Evolutionary conservation across 2,113 vertebrate species (phyloP).

Genomic region (Pygoscelis adeliae): DNA sequence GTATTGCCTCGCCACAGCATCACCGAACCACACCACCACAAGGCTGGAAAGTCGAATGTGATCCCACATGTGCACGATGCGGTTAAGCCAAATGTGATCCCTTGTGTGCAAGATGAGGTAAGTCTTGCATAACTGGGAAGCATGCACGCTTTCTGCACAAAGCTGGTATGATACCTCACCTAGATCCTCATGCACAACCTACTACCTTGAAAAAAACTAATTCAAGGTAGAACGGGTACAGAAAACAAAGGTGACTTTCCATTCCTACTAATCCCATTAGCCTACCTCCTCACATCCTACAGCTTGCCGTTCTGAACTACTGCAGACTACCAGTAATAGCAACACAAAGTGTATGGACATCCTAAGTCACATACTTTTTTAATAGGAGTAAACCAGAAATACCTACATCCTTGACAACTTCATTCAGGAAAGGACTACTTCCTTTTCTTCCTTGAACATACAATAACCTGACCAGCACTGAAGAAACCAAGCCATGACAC

Average conservation of each 20-base stretch:
- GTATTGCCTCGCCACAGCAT: background rate
- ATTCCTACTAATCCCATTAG: background rate
- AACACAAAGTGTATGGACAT: rapidly evolving
- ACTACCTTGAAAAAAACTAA: background rate
- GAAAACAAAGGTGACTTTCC: too few species aligned
- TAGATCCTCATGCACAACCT: background rate
- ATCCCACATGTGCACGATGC: background rate
- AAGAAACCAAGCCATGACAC: background rate
- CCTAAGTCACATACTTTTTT: too few species aligned
- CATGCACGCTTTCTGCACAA: background rate
- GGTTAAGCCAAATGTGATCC: background rate
- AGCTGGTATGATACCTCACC: background rate
- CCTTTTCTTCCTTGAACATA: background rate
- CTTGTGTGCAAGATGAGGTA: background rate
- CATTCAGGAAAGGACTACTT: background rate
- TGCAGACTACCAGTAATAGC: background rate
- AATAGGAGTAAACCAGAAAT: background rate
- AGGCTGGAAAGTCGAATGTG: background rate
- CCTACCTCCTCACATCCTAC: background rate
- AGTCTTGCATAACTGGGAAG: background rate
- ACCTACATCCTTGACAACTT: background rate
- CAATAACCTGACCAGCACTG: background rate
- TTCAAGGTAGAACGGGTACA: background rate
- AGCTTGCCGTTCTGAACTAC: too few species aligned
- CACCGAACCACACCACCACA: rapidly evolving